Evolutionary conservation across 2,797 vertebrate genomes (phyloP).

Genomic region (Poeciliopsis gracilis): DNA sequence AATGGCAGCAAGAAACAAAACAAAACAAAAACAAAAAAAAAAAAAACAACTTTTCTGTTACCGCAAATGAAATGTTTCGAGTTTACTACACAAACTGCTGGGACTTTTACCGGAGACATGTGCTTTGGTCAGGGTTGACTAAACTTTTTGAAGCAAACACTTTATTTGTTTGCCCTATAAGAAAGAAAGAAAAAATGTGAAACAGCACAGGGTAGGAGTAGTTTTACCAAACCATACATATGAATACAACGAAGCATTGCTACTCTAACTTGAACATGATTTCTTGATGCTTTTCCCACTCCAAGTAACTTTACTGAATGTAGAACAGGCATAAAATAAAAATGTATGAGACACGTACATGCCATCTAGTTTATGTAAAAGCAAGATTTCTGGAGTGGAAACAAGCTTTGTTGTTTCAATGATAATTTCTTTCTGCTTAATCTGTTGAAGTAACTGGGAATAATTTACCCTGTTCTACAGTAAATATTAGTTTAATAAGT

Average conservation of each 20-base stretch:
- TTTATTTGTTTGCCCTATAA: not conserved
- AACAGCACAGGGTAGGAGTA: not conserved
- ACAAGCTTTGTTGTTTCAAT: not conserved
- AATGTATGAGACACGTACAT: not conserved
- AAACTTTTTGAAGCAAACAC: not conserved
- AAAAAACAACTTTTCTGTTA: not conserved
- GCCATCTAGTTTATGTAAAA: not conserved
- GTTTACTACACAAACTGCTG: not conserved
- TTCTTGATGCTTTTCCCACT: not conserved
- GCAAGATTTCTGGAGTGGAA: not conserved
- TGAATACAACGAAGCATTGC: not conserved
- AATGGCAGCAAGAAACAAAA: not conserved
- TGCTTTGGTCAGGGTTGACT: not conserved
- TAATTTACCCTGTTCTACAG: not conserved
- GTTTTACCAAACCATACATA: not conserved
- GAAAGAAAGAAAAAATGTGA: not conserved
- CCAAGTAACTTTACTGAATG: not conserved
- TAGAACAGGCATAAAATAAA: not conserved
- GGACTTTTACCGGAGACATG: not conserved
- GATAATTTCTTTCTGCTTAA: not conserved
- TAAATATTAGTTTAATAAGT: not conserved
- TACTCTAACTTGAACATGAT: not conserved
- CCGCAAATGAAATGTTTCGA: not conserved
- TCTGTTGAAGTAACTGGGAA: not conserved
- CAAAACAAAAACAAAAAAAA: no score